Evolutionary conservation across 1,140 invertebrate species (phyloP), one percentile per base, ranked within the genome.

Genomic region (Belonocnema kinseyi): DNA sequence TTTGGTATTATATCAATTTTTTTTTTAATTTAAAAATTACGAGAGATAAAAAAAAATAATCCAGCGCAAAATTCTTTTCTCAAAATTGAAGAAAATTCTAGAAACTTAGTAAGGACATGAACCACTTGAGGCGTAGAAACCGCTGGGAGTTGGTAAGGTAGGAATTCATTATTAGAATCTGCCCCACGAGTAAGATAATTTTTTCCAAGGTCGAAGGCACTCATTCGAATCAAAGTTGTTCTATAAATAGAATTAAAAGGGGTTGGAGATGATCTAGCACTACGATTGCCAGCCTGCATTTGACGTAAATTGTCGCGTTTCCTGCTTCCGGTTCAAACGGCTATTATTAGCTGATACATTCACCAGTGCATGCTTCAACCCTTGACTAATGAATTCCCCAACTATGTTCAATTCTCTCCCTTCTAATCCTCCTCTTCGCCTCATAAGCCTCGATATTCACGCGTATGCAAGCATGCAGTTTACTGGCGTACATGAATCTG

Each of bases 361-460:
- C 11, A 12, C 56, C 26, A 17, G 10, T 58, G 19, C 11, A 58
- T 58, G 56, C 33, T 33, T 26, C 19, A 58, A 17, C 56, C 56
- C 56, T 58, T 58, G 56, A 46, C 56, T 58, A 58, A 58, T 58
- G 56, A 58, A 58, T 58, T 26, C 56, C 5, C 56, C 3, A 58
- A 11, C 56, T 10, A 26, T 2, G 56, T 58, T 26, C 19, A 58
- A 58, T 58, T 58, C 56, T 21, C 56, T 12, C 56, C 5, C 56
- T 3, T 19, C 17, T 26, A 21, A 26, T 26, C n/a, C 26, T 58
- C 10, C 54, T 56, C 54, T 56, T 11, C 17, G 19, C 11, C 8
- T 26, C 17, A 58, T 26, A 58, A 13, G 19, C 19, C 17, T 58
- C 56, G 19, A 58, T 12, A 58, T 26, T 58, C 19, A 12, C 19